Percentiles rank a stretch among this genome's conserved stretches.
These are phyloP conservation scores for Caenorhabditis doughertyi DNA, from an alignment of 2,888 invertebrate species.

Conservation along the genomic window DNA sequence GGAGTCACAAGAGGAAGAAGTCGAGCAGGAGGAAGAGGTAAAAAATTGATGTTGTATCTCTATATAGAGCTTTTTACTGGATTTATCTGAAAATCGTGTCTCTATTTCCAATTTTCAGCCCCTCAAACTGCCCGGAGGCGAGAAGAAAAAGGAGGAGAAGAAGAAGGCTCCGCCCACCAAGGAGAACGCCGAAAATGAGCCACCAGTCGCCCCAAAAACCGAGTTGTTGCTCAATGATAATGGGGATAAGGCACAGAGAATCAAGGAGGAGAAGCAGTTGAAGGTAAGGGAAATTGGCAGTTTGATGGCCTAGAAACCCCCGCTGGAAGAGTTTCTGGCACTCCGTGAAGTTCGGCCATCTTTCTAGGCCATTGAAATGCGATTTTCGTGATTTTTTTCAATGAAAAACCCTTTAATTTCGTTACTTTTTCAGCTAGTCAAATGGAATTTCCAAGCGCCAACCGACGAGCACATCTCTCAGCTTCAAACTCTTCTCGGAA, in stretches of 20 bases:
- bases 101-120: constrained; percentile 37
- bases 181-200: constrained; percentile 58
- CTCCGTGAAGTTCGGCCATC: too few species aligned
- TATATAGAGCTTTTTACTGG: background rate
- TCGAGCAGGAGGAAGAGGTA: constrained; percentile 44
- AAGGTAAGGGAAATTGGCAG: constrained; percentile 85
- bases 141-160: constrained; percentile 52
- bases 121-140: constrained; percentile 51
- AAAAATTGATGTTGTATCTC: constrained; percentile 29
- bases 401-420: background rate
- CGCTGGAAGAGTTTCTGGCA: too few species aligned
- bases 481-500: constrained; percentile 93
- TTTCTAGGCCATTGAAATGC: too few species aligned
- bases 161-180: constrained; percentile 31
- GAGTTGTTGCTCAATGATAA: constrained; percentile 60
- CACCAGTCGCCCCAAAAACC: constrained; percentile 49
- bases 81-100: background rate
- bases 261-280: constrained; percentile 94
- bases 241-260: constrained; percentile 91
- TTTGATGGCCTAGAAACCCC: background rate
- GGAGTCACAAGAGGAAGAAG: constrained; percentile 45
- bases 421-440: constrained; percentile 69
- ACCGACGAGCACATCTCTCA: constrained; percentile 95
- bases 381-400: background rate
- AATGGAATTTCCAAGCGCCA: constrained; percentile 86